Evolutionary conservation across 1,140 invertebrate species (phyloP).

Genomic region (Drosophila insularis): DNA sequence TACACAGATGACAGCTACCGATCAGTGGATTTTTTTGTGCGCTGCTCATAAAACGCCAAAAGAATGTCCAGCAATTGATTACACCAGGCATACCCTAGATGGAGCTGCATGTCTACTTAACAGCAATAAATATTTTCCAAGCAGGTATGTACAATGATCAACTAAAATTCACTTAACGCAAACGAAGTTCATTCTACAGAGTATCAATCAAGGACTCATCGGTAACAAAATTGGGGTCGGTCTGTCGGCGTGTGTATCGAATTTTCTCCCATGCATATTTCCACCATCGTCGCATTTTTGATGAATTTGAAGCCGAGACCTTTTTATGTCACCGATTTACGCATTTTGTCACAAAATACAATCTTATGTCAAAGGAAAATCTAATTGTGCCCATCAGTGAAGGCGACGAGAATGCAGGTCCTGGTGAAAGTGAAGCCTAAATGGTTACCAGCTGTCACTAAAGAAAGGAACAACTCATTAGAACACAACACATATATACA

Average conservation of each 20-base stretch:
- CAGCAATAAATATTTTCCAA: conserved; percentile 99
- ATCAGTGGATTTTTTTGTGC: conserved; percentile 99
- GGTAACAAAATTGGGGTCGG: conserved; percentile 98
- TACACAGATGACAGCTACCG: conserved; percentile 99
- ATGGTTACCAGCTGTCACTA: conserved; percentile 19
- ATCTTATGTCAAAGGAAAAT: conserved; percentile 99
- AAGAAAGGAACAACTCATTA: conserved; percentile 42
- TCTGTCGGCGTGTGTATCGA: conserved; percentile 98
- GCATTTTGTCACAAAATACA: conserved; percentile 99
- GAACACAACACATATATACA: conserved; percentile 25
- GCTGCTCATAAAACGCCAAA: conserved; percentile 99
- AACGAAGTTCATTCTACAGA: conserved; percentile 84
- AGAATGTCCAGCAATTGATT: conserved; percentile 99
- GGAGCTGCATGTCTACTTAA: conserved; percentile 99
- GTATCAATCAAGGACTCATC: conserved; percentile 99
- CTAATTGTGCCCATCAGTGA: conserved; percentile 96
- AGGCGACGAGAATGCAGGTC: conserved; percentile 82
- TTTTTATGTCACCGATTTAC: conserved; percentile 98
- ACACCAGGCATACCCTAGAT: conserved; percentile 99
- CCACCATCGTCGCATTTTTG: conserved; percentile 98
- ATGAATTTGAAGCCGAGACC: conserved; percentile 98
- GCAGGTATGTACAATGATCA: conserved; percentile 87
- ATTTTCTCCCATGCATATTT: conserved; percentile 99
- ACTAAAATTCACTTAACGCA: conserved; percentile 42
- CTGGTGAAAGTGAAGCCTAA: conserved; percentile 88